Percentiles rank a stretch among this genome's conserved stretches.
These are phyloP conservation scores for Nycticorax nycticorax DNA, from an alignment of 2,113 vertebrate genomes.

Conservation along the genomic window DNA sequence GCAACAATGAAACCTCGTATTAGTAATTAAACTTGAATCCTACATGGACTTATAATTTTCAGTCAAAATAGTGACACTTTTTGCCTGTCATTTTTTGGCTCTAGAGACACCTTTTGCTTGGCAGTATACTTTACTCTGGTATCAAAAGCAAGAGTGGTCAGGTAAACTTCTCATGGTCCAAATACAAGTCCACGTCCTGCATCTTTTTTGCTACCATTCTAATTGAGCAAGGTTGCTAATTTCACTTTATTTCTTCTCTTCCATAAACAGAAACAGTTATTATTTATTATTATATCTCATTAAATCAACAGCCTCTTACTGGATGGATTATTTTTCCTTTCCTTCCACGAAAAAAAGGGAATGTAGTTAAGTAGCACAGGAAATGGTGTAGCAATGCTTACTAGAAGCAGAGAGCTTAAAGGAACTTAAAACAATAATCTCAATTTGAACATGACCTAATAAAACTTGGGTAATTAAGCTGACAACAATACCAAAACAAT, in stretches of 20 bases:
- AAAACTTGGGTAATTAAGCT: background rate
- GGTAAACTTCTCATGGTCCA: background rate
- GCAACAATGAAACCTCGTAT: background rate
- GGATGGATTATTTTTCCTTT: background rate
- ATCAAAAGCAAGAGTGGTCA: background rate
- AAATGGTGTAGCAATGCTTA: background rate
- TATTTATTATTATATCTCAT: too few relatives aligned
- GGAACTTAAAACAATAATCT: background rate
- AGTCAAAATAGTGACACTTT: background rate
- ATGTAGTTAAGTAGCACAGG: background rate
- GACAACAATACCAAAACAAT: background rate
- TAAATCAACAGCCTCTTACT: background rate
- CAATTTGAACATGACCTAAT: background rate
- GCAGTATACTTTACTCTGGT: background rate
- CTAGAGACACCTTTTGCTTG: background rate
- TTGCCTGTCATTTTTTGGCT: background rate
- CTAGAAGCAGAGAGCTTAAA: background rate
- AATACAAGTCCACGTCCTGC: background rate
- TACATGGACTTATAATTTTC: background rate
- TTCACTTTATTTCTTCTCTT: background rate
- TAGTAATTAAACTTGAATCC: background rate
- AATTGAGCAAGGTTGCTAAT: background rate
- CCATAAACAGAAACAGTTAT: background rate
- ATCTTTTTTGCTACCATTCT: background rate
- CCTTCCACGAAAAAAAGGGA: background rate